These are phyloP conservation scores for Catharus fuscescens DNA, from an alignment of 2,113 vertebrate genomes.

Conservation along the genomic window DNA sequence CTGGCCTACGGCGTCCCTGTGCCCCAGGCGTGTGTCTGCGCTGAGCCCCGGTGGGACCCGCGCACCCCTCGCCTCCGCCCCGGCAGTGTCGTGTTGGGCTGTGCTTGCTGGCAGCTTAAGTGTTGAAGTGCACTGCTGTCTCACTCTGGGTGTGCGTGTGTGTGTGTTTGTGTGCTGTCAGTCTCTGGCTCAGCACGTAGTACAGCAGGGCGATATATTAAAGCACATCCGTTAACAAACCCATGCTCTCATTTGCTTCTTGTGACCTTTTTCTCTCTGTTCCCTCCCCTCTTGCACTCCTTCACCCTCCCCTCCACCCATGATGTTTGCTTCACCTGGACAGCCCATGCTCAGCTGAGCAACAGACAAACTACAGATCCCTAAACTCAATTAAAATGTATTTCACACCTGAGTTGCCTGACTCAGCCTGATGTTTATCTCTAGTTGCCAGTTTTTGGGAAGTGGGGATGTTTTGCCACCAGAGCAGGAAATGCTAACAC, in stretches of 20 bases:
- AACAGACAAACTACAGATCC: conserved; percentile 55
- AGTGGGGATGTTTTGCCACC: background rate
- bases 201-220: background rate
- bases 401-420: conserved; percentile 53
- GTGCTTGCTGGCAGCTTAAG: conserved; percentile 28
- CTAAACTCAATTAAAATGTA: conserved; percentile 65
- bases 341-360: conserved; percentile 33
- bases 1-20: background rate
- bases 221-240: conserved; percentile 28
- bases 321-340: conserved; percentile 54
- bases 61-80: background rate
- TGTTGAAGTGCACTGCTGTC: background rate
- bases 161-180: background rate
- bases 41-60: background rate
- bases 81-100: background rate
- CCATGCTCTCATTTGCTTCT: conserved; percentile 37
- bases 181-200: background rate
- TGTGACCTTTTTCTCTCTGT: conserved; percentile 4
- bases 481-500: background rate
- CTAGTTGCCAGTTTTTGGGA: background rate
- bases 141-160: background rate
- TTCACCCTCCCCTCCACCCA: background rate
- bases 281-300: conserved; percentile 15
- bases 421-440: conserved; percentile 27
- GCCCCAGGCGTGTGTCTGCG: background rate